Base-by-base conservation (phyloP, 2,113 vertebrate genomes). In the Rhea pennata region DNA sequence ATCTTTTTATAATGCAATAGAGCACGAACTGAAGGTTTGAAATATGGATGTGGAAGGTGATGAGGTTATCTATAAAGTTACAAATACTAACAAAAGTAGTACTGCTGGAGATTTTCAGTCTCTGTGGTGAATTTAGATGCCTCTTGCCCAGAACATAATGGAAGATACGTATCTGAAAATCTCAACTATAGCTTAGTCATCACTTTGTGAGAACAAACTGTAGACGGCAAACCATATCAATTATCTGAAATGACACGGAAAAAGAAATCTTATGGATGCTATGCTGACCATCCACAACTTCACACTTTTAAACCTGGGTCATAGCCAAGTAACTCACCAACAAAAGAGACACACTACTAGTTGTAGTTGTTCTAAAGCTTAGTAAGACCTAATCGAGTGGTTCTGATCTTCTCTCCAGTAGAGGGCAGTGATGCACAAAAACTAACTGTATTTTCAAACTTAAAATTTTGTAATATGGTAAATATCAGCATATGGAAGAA, bases 361-460 rank as follows among this genome's bases (percentile, higher is more conserved):
- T 39, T 12, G 16, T 2, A 3, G 5, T 0, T 65, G 42, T 73
- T 50, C 36, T 14, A 1, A 20, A 39, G n/a, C 62, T 66, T 51
- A 3, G 4, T 0, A 20, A 39, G 39, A 79, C 16, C 39, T 5
- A 10, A 10, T 0, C 5, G 33, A 72, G 75, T 5, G 1, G 84
- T 12, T 58, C 82, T 50, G 95, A 73, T 19, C 71, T 73, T 85
- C 31, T 92, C 53, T 92, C 95, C 96, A 95, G 96, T 13, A 97
- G 96, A 96, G 95, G 96, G 96, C 96, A 96, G 87, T 59, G 94
- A 89, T 0, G 87, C 58, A 96, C 84, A 94, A 95, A 96, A 85
- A 85, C 94, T 93, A 51, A 59, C 31, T 2, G 1, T 3, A 14
- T 51, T 69, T 75, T 29, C 66, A 29, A 42, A 36, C 17, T 1